Conservation (phyloP, 2,797 vertebrate species). For the Gadopsis marmoratus region DNA sequence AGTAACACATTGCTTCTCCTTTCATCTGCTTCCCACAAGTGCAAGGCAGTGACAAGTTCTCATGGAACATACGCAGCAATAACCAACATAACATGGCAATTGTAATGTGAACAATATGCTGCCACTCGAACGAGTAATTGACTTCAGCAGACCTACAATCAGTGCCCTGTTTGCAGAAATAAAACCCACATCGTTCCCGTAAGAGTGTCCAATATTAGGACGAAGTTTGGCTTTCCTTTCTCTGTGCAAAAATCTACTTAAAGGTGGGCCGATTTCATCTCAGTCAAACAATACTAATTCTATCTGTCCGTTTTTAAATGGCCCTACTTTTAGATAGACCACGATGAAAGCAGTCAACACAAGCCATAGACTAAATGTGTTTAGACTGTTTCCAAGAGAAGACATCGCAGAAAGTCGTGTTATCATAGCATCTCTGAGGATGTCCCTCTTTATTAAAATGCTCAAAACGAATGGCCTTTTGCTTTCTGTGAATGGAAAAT, state of each 20-base stretch:
- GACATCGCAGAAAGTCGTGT: slow-evolving; percentile 24
- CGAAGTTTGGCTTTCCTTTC: slow-evolving; percentile 20
- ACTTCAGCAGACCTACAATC: slow-evolving; percentile 72
- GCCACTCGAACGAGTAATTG: slow-evolving; percentile 76
- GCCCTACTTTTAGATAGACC: slow-evolving; percentile 7
- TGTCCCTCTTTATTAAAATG: slow-evolving; percentile 42
- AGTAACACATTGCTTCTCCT: slow-evolving; percentile 58
- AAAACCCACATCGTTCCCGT: slow-evolving; percentile 36
- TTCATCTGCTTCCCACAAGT: slow-evolving; percentile 76
- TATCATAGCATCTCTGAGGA: slow-evolving; percentile 57
- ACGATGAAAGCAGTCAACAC: slow-evolving; percentile 13
- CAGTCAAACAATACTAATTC: slow-evolving; percentile 24
- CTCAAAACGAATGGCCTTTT: slow-evolving; percentile 38
- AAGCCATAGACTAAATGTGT: slow-evolving; percentile 24
- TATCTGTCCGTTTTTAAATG: slow-evolving; percentile 3
- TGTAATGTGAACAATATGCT: slow-evolving; percentile 80
- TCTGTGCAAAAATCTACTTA: slow-evolving; percentile 7
- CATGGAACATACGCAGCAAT: slow-evolving; percentile 72
- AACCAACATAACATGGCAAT: slow-evolving; percentile 72
- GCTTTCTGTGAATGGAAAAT: slow-evolving; percentile 52
- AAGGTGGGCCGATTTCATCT: slow-evolving; percentile 26
- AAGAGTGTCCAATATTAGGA: slow-evolving; percentile 44
- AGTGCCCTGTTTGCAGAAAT: slow-evolving; percentile 58
- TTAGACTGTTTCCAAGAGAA: slow-evolving; percentile 27
- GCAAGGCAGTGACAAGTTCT: slow-evolving; percentile 70